These are phyloP conservation scores for Tetranychus piercei DNA, from an alignment of 2,888 invertebrate species.

Conservation along the genomic window DNA sequence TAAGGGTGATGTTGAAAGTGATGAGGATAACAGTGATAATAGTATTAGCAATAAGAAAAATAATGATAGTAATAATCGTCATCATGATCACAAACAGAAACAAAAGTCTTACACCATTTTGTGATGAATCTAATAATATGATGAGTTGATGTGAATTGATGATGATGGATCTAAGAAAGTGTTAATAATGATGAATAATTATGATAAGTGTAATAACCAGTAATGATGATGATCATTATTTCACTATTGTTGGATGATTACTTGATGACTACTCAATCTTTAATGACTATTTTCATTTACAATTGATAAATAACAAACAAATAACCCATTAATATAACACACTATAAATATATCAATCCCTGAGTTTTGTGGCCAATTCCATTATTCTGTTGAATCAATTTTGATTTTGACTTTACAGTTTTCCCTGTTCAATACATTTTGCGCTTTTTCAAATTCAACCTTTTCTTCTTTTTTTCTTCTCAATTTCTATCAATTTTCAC, in stretches of 20 bases:
- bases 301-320: no score
- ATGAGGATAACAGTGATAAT: no score
- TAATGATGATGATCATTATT: neutral
- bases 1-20: no score
- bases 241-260: neutral
- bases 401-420: no score
- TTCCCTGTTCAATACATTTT: no score
- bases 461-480: neutral
- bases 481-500: neutral
- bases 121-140: neutral
- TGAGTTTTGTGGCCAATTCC: no score
- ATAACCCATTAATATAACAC: no score
- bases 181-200: neutral
- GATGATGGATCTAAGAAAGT: neutral
- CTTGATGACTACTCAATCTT: neutral
- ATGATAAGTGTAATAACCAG: neutral
- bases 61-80: neutral
- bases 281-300: no score
- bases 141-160: neutral
- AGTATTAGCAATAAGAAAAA: no score
- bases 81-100: neutral
- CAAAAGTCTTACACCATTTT: neutral
- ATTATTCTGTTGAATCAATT: no score
- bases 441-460: no score
- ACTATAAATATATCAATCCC: no score